phyloP scores from a whole-genome alignment of 2,888 invertebrate genomes.

The Bugula neritina region DNA sequence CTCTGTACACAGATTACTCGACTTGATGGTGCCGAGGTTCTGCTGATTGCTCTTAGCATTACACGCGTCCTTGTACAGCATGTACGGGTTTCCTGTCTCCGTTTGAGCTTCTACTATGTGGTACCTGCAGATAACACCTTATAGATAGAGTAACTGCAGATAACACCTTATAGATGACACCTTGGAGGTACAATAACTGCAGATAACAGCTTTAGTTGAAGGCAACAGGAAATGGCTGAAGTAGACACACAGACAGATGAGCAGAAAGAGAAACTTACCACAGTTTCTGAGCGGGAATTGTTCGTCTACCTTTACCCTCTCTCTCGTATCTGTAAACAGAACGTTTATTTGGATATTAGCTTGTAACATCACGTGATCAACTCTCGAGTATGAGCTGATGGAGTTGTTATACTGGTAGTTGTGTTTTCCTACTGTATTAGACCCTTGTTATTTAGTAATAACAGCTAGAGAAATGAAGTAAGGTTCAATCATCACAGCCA shows the following conservation, averaged over 20 bases:
- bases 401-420: too few species aligned
- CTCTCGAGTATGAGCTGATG: too few species aligned
- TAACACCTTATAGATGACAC: neutral
- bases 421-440: too few species aligned
- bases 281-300: slow-evolving; percentile 71
- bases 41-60: slow-evolving; percentile 96
- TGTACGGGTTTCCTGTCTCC: slow-evolving; percentile 96
- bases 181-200: neutral
- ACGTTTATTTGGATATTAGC: neutral
- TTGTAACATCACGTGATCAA: too few species aligned
- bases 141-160: neutral
- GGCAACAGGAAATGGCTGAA: neutral
- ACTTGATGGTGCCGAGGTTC: slow-evolving; percentile 95
- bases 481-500: too few species aligned
- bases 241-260: neutral
- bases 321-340: slow-evolving; percentile 69
- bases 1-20: slow-evolving; percentile 96
- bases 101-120: slow-evolving; percentile 89
- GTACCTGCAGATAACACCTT: slow-evolving; percentile 43
- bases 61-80: slow-evolving; percentile 76
- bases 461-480: too few species aligned
- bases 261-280: slow-evolving; percentile 59
- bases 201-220: slow-evolving; percentile 40
- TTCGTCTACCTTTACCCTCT: slow-evolving; percentile 50
- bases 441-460: too few species aligned